Base-by-base conservation (phyloP, 1,140 invertebrate genomes). In the Temnothorax curvispinosus region DNA sequence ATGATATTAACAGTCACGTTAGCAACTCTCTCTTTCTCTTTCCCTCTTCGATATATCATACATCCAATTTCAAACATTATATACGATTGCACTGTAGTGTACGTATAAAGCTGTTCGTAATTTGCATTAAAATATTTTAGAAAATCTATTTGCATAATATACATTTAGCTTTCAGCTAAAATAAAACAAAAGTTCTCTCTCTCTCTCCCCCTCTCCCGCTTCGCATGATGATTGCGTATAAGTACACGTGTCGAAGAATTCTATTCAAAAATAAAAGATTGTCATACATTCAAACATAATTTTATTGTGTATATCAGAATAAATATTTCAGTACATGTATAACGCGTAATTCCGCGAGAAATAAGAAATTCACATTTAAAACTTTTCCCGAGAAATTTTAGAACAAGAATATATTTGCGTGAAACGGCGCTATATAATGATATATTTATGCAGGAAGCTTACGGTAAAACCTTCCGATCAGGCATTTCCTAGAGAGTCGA, bases 391-490 rank as follows among this genome's bases (percentile, higher is more conserved):
- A 52, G 11, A 78, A 35, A 78, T 78, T 78, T n/a, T 65, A 65
- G 7, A 78, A 50, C 15, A 64, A n/a, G 18, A 47, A 7, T 50
- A 65, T 27, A 69, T 50, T 69, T 69, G 8, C 27, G 8, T 32
- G 27, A 77, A 47, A 64, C 15, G 21, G 4, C 27, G 18, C 6
- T 35, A n/a, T 50, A n/a, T 27, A 50, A 78, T 64, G 18, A 50
- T 65, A 78, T 78, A 65, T 78, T 78, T 78, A 78, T 78, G 44
- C 44, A 35, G 60, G 3, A 56, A n/a, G 60, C 44, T 78, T 78
- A 78, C 27, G 6, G 35, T 50, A 77, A 27, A 75, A 13, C n/a
- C 38, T 21, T 41, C 21, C 74, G 38, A 78, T 78, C 7, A 7
- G 47, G 44, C 7, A 78, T 35, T 50, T 65, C 35, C n/a, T 54